Conservation (phyloP, 2,888 invertebrate genomes). For the Xestia xanthographa region DNA sequence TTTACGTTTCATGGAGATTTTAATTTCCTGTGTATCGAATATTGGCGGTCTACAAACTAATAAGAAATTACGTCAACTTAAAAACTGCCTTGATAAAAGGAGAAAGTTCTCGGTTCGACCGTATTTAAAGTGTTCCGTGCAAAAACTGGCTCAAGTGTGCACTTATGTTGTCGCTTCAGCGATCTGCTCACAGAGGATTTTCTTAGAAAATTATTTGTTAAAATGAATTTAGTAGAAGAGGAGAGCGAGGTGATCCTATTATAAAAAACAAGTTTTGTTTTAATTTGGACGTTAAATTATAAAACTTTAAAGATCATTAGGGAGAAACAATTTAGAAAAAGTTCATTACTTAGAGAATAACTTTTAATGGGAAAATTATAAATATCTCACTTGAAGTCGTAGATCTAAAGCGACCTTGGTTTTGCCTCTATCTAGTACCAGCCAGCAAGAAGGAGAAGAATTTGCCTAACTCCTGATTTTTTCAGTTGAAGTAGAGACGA, state of each 20-base stretch:
- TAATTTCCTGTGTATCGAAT: constrained; percentile 22
- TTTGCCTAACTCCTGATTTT: background rate
- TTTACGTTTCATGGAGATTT: constrained; percentile 17
- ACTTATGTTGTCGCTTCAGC: constrained; percentile 4
- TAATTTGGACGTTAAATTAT: background rate
- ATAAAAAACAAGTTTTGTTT: background rate
- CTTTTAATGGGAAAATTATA: background rate
- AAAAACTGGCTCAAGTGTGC: constrained; percentile 21
- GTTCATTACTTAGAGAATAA: background rate
- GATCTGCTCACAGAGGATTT: background rate
- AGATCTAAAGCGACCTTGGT: background rate
- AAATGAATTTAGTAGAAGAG: background rate
- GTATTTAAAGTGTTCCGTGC: background rate
- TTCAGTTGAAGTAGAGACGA: background rate
- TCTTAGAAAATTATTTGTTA: background rate
- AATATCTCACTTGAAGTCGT: background rate
- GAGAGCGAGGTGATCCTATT: background rate
- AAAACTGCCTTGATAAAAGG: constrained; percentile 15
- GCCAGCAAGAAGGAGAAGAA: background rate
- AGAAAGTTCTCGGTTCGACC: background rate
- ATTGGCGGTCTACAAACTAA: background rate
- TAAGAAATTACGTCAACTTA: constrained; percentile 1
- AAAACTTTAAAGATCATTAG: constrained; percentile 1
- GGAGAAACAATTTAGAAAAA: background rate
- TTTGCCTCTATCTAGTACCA: background rate